These are phyloP conservation scores for Charanyca ferruginea DNA, from an alignment of 2,888 invertebrate species.

Conservation along the genomic window DNA sequence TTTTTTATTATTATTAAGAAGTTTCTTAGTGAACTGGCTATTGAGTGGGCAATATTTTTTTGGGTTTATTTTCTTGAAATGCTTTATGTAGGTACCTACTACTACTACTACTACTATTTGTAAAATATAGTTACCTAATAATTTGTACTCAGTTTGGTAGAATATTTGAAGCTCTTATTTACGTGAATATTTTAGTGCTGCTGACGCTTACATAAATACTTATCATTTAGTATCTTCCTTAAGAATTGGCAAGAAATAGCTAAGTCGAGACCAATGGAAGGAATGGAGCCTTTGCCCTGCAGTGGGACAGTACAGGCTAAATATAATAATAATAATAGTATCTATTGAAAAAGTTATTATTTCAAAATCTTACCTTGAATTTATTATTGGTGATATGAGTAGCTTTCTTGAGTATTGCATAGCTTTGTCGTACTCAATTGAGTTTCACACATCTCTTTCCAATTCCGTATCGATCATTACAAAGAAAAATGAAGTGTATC, in stretches of 20 bases:
- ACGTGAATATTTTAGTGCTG: background rate
- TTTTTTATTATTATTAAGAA: slow-evolving; percentile 76
- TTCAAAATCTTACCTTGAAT: background rate
- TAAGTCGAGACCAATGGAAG: too few species aligned
- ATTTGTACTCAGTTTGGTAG: too few species aligned
- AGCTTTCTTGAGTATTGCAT: slow-evolving; percentile 6
- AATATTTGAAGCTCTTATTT: background rate
- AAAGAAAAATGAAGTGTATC: slow-evolving; percentile 83
- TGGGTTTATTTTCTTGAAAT: too few species aligned
- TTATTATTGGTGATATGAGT: background rate
- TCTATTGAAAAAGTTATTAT: background rate
- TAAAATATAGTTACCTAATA: background rate
- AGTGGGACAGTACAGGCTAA: too few species aligned
- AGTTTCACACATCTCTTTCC: slow-evolving; percentile 51
- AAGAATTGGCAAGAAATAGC: too few species aligned
- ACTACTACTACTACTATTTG: too few species aligned
- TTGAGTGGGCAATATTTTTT: too few species aligned
- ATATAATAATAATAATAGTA: too few species aligned
- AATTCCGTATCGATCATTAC: slow-evolving; percentile 62
- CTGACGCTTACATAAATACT: too few species aligned
- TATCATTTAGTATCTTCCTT: too few species aligned
- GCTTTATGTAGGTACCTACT: background rate
- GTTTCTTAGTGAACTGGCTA: slow-evolving; percentile 68
- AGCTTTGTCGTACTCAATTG: slow-evolving; percentile 21
- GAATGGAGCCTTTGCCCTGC: too few species aligned